Conservation (phyloP, 2,113 vertebrate genomes). For the Oxyura jamaicensis region DNA sequence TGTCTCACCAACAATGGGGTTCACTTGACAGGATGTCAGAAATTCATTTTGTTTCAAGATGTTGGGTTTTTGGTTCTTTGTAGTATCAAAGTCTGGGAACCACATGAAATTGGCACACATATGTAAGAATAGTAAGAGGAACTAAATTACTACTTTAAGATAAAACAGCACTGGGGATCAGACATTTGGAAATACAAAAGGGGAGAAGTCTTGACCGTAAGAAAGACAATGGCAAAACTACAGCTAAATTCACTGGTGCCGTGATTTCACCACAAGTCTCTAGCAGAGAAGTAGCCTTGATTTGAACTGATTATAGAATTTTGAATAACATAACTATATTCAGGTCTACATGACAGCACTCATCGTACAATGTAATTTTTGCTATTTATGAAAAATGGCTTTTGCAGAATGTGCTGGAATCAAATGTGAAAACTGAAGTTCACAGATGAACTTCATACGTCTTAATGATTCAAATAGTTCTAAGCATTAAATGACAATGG, state of each 20-base stretch:
- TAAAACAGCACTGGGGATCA: not conserved
- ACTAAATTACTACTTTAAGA: not conserved
- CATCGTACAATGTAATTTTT: not conserved
- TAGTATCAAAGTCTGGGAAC: not conserved
- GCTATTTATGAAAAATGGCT: not conserved
- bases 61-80: not conserved
- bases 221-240: not conserved
- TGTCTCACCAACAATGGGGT: not conserved
- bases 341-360: not conserved
- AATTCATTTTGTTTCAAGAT: not conserved
- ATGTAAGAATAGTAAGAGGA: not conserved
- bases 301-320: not conserved
- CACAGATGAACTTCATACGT: not conserved
- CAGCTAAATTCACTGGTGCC: not conserved
- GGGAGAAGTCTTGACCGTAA: not conserved
- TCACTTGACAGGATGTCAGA: not conserved
- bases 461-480: not conserved
- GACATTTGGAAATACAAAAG: not conserved
- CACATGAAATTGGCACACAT: not conserved
- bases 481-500: not conserved
- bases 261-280: not conserved
- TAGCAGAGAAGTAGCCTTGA: not conserved
- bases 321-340: not conserved
- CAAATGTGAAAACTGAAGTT: not conserved
- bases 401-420: not conserved